phyloP scores from a whole-genome alignment of 2,113 vertebrate genomes.

The Cygnus buccinator region DNA sequence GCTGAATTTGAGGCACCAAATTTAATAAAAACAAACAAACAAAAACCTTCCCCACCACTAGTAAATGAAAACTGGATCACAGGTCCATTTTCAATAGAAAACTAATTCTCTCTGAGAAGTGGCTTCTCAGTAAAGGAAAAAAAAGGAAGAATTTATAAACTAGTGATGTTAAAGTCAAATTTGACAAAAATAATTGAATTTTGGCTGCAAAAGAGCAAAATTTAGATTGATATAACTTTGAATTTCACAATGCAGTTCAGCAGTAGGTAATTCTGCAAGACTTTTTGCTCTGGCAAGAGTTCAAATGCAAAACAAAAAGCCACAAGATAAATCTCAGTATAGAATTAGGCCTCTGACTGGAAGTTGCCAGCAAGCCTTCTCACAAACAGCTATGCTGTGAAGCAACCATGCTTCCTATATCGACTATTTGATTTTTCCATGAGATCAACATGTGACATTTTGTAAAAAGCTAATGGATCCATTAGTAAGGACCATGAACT shows the following conservation, averaged over 20 bases:
- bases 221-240: not conserved
- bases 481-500: slow-evolving; percentile 9
- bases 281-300: not conserved
- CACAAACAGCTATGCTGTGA: not conserved
- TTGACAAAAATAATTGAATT: not conserved
- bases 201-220: not conserved
- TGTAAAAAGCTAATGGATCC: slow-evolving; percentile 5
- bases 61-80: not conserved
- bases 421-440: slow-evolving; percentile 15
- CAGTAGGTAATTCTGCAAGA: not conserved
- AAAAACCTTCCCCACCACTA: not conserved
- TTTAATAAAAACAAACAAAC: not conserved
- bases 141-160: not conserved
- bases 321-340: not conserved
- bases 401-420: not conserved
- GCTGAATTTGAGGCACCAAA: not conserved
- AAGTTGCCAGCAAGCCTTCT: not conserved
- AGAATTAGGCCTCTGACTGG: not conserved
- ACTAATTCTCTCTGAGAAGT: not conserved
- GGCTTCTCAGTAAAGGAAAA: not conserved
- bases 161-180: not conserved
- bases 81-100: not conserved
- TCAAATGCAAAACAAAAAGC: not conserved
- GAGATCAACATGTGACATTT: not conserved
- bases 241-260: not conserved